Conservation (phyloP, 2,888 invertebrate species). For the Meandrusa payeni region DNA sequence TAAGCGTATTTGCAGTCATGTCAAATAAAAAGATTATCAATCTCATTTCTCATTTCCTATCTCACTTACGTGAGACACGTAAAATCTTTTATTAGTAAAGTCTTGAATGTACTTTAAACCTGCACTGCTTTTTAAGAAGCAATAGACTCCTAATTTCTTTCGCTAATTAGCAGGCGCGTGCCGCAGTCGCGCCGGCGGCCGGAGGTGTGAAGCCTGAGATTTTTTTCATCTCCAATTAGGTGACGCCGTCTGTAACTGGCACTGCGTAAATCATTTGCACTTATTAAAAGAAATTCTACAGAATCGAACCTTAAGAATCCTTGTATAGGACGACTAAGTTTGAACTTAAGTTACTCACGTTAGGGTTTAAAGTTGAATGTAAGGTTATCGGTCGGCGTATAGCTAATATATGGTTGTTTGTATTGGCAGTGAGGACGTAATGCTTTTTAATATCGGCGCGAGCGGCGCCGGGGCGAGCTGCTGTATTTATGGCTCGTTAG, state of each 20-base stretch:
- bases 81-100: too few relatives aligned
- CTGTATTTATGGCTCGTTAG: conserved; percentile 22
- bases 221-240: conserved; percentile 71
- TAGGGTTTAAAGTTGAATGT: too few relatives aligned
- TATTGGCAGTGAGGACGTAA: conserved; percentile 43
- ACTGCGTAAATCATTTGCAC: conserved; percentile 73
- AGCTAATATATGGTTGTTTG: conserved; percentile 26
- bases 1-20: too few relatives aligned
- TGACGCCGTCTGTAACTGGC: conserved; percentile 66
- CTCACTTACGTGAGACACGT: too few relatives aligned
- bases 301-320: conserved; percentile 70
- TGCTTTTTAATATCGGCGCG: conserved; percentile 47
- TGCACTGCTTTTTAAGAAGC: too few relatives aligned
- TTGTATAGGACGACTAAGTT: background rate
- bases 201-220: conserved; percentile 32
- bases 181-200: background rate
- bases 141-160: too few relatives aligned
- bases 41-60: too few relatives aligned
- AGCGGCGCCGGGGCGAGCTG: conserved; percentile 26
- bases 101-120: too few relatives aligned
- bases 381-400: too few relatives aligned
- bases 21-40: too few relatives aligned
- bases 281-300: conserved; percentile 74
- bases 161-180: background rate
- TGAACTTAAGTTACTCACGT: too few relatives aligned